A percentile compares a stretch with the other conserved stretches of the same genome.
Evolutionary conservation across 2,888 invertebrate species (phyloP).

Genomic region (Calameuta pallipes): DNA sequence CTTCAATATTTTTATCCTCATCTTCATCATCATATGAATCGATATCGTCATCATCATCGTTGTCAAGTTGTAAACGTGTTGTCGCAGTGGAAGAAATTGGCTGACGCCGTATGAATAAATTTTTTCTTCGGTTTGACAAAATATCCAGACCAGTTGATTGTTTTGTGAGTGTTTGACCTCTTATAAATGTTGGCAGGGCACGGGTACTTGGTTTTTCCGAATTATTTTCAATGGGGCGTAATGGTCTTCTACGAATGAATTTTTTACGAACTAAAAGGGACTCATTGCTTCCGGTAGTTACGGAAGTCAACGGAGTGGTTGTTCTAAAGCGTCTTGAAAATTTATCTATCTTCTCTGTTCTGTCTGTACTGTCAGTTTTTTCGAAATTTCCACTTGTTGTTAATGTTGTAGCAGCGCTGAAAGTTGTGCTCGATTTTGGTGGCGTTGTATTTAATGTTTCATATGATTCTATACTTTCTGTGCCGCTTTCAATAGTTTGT

Average conservation of each 20-base stretch:
- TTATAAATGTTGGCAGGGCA: slow-evolving; percentile 22
- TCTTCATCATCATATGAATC: slow-evolving; percentile 9
- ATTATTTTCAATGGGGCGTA: neutral
- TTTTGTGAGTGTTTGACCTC: slow-evolving; percentile 19
- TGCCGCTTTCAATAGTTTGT: neutral
- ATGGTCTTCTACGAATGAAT: slow-evolving; percentile 46
- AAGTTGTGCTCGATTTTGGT: slow-evolving; percentile 15
- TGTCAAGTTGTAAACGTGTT: slow-evolving; percentile 4
- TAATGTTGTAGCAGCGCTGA: slow-evolving; percentile 15
- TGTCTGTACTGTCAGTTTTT: neutral
- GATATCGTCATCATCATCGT: slow-evolving; percentile 3
- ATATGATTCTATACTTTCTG: neutral
- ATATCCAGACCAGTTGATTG: slow-evolving; percentile 20
- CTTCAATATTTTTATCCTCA: neutral
- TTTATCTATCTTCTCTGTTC: neutral
- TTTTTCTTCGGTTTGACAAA: slow-evolving; percentile 45
- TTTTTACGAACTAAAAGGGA: slow-evolving; percentile 44
- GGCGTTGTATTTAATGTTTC: slow-evolving; percentile 5
- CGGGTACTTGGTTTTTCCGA: slow-evolving; percentile 16
- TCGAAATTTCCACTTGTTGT: slow-evolving; percentile 5
- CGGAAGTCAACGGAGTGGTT: neutral
- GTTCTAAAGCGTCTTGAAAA: neutral
- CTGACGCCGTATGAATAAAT: slow-evolving; percentile 46
- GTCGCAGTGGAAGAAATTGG: slow-evolving; percentile 41
- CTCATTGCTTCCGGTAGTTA: neutral